Percentiles rank a stretch among this genome's conserved stretches.
These are phyloP conservation scores for Leptogaster cylindrica DNA, from an alignment of 2,888 invertebrate species.

Conservation along the genomic window DNA sequence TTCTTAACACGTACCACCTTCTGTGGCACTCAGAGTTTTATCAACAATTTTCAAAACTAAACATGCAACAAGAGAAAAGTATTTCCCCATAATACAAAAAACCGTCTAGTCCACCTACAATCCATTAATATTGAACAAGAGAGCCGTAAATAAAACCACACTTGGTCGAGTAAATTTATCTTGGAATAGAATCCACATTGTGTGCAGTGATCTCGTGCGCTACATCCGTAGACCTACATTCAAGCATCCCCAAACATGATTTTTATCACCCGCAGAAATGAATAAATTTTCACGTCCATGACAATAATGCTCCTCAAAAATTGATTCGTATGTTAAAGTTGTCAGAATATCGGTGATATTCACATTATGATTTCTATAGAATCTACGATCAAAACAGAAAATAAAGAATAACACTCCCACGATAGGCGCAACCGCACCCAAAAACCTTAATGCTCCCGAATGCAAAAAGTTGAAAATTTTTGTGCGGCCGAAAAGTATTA, in stretches of 20 bases:
- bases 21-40: too few species aligned
- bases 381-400: too few species aligned
- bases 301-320: constrained; percentile 25
- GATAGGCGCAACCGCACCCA: constrained; percentile 15
- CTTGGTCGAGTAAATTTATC: neutral
- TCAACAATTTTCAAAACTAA: too few species aligned
- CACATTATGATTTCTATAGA: too few species aligned
- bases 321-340: too few species aligned
- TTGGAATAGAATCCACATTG: neutral
- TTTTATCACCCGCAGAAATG: constrained; percentile 43
- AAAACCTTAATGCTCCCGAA: neutral
- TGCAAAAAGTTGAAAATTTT: constrained; percentile 15
- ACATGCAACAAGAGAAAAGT: too few species aligned
- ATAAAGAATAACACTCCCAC: constrained; percentile 4
- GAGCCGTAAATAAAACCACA: neutral
- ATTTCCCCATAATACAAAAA: too few species aligned
- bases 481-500: constrained; percentile 1
- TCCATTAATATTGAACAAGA: constrained; percentile 3
- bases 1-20: too few species aligned
- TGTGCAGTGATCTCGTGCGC: neutral
- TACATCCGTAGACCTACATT: neutral
- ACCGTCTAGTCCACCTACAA: constrained; percentile 11
- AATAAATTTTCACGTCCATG: constrained; percentile 33
- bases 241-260: constrained; percentile 36
- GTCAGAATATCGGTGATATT: too few species aligned